Evolutionary conservation across 2,888 invertebrate species (phyloP), one percentile per base, ranked within the genome.

Genomic region (Lasioglossum vierecki): DNA sequence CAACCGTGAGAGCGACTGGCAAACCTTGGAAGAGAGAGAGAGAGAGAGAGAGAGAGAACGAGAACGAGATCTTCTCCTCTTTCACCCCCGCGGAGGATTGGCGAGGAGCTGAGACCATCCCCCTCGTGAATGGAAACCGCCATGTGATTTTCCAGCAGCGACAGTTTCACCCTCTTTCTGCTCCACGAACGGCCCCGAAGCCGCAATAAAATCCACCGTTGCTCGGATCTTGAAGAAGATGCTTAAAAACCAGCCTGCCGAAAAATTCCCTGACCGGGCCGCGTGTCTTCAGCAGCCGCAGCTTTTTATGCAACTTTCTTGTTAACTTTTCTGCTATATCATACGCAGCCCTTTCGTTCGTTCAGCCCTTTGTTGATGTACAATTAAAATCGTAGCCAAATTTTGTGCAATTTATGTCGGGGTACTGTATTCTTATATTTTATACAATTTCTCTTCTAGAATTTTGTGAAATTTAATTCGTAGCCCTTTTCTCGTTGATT

Each of bases 141-240:
- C 90, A 74, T 84, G 84, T 87, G 90, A 89, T 85, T 89, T 90
- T 85, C 86, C 86, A 85, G 76, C 76, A 73, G 74, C 87, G 80
- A 87, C 85, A 70, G 76, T 79, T 80, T 81, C 83, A 82, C 80
- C 71, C 80, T 74, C 76, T 79, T 86, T 79, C 70, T 53, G 63
- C 63, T 39, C 68, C 53, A 30, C 68, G 26, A 73, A 57, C 70
- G n/a, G 72, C 84, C 80, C 71, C 74, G 79, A 85, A 82, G 75
- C 49, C 77, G 41, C 72, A 68, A 44, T 76, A 49, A 74, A 53
- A 49, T 63, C 63, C 70, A 70, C 35, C 26, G 63, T 79, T 66
- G 63, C 22, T 76, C 73, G 68, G 53, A 60, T 41, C 57, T 74
- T 60, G 53, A 15, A 35, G 73, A 35, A 22, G n/a, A n/a, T 41